phyloP scores from a whole-genome alignment of 1,140 invertebrate genomes.

The Caenorhabditis tropicalis region DNA sequence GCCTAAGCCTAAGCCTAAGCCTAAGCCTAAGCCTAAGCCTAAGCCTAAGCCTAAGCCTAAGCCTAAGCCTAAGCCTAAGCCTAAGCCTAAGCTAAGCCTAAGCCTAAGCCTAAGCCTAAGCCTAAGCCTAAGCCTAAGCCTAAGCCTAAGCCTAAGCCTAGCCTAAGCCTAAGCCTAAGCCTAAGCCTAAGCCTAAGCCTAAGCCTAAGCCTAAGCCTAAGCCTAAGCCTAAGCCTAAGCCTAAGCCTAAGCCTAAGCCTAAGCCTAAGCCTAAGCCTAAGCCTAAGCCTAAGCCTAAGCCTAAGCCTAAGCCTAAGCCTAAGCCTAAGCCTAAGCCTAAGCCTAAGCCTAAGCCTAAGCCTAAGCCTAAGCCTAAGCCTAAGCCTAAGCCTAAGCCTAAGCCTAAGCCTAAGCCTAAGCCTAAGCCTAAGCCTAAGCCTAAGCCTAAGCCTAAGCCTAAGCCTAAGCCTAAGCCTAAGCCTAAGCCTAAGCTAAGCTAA shows the following conservation, averaged over 20 bases:
- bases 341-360: slow-evolving; percentile 48
- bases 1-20: background rate
- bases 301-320: slow-evolving; percentile 44
- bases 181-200: too few relatives aligned
- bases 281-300: slow-evolving; percentile 48
- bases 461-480: slow-evolving; percentile 25
- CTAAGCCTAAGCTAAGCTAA: slow-evolving; percentile 38
- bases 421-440: slow-evolving; percentile 23
- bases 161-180: too few relatives aligned
- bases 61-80: slow-evolving; percentile 47
- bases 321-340: slow-evolving; percentile 25
- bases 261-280: too few relatives aligned
- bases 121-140: slow-evolving; percentile 46
- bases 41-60: slow-evolving; percentile 41
- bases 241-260: too few relatives aligned
- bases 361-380: slow-evolving; percentile 53
- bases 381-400: slow-evolving; percentile 50
- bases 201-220: too few relatives aligned
- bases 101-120: slow-evolving; percentile 50
- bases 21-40: slow-evolving; percentile 48
- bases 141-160: too few relatives aligned
- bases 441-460: slow-evolving; percentile 49
- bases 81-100: slow-evolving; percentile 46
- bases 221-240: too few relatives aligned
- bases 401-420: slow-evolving; percentile 31